Conservation (phyloP, 1,140 invertebrate genomes). For the Ladona fulva region DNA sequence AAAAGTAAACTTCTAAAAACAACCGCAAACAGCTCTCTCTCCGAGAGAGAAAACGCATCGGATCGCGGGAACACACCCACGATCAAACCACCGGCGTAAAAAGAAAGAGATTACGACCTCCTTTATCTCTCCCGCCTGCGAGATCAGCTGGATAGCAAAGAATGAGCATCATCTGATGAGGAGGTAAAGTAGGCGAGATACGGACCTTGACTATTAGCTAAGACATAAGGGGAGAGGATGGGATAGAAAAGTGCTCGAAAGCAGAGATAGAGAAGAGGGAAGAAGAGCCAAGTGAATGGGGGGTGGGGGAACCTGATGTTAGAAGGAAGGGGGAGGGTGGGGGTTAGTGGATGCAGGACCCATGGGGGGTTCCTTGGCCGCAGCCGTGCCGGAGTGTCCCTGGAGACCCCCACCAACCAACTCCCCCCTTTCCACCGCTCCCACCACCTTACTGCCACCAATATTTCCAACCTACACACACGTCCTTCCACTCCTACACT, state of each 20-base stretch:
- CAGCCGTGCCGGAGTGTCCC: not conserved
- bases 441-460: not conserved
- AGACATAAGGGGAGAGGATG: not conserved
- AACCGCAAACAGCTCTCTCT: too few relatives aligned
- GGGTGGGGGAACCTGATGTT: not conserved
- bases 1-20: too few relatives aligned
- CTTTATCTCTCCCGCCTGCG: not conserved
- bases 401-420: not conserved
- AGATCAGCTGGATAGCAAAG: not conserved
- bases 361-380: not conserved
- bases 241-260: not conserved
- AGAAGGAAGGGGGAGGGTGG: not conserved
- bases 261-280: not conserved
- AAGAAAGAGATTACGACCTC: not conserved
- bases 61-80: too few relatives aligned
- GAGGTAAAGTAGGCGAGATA: not conserved
- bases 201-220: not conserved
- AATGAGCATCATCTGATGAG: not conserved
- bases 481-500: not conserved
- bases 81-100: too few relatives aligned
- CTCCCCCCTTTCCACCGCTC: not conserved
- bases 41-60: too few relatives aligned
- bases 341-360: not conserved
- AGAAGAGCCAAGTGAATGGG: not conserved
- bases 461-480: not conserved